Evolutionary conservation across 1,140 invertebrate genomes (phyloP).

Genomic region (Zaprionus kolodkinae): DNA sequence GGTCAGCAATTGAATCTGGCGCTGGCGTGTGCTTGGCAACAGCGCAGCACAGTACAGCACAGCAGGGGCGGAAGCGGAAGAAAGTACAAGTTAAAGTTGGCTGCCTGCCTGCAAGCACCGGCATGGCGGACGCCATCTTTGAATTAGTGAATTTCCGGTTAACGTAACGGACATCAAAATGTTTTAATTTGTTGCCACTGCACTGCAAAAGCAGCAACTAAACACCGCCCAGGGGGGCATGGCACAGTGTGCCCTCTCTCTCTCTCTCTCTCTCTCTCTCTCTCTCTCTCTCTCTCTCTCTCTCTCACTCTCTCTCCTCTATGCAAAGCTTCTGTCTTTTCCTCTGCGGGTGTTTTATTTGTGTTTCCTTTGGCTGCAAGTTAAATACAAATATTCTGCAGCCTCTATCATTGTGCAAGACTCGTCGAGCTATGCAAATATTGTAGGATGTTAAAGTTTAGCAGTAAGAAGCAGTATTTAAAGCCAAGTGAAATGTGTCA

Average conservation of each 20-base stretch:
- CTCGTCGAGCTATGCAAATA: constrained; percentile 17
- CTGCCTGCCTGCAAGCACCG: constrained; percentile 17
- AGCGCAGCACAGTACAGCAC: background rate
- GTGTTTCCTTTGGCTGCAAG: constrained; percentile 17
- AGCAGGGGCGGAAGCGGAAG: constrained; percentile 38
- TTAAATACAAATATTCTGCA: constrained; percentile 30
- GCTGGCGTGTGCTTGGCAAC: constrained; percentile 8
- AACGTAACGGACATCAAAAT: constrained; percentile 46
- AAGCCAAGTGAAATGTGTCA: background rate
- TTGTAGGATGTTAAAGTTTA: background rate
- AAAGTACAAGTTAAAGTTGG: constrained; percentile 66
- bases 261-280: constrained; percentile 2
- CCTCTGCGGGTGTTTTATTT: constrained; percentile 8
- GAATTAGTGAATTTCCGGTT: constrained; percentile 73
- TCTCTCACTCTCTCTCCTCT: background rate
- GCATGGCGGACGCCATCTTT: constrained; percentile 65
- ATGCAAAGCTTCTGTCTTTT: background rate
- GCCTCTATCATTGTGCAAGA: constrained; percentile 2
- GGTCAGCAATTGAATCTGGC: constrained; percentile 29
- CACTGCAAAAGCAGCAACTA: constrained; percentile 11
- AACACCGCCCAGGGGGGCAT: background rate
- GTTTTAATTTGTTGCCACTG: constrained; percentile 57
- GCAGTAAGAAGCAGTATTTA: constrained; percentile 3
- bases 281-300: background rate
- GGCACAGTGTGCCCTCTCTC: background rate